phyloP scores from a whole-genome alignment of 2,888 invertebrate genomes.

The Ditula angustiorana region DNA sequence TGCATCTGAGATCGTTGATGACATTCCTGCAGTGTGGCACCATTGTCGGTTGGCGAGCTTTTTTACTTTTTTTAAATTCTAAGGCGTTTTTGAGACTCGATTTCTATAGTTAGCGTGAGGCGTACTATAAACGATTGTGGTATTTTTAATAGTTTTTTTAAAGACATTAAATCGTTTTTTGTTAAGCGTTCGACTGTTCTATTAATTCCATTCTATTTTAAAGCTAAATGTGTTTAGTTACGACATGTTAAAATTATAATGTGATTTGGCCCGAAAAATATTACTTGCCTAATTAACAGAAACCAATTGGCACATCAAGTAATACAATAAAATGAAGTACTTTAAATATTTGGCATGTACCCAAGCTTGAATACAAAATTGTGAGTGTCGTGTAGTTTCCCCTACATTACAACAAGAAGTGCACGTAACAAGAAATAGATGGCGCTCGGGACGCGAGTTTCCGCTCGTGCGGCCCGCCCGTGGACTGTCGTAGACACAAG shows the following conservation, averaged over 20 bases:
- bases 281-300: slow-evolving; percentile 32
- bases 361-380: slow-evolving; percentile 80
- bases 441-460: slow-evolving; percentile 76
- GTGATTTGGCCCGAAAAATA: slow-evolving; percentile 15
- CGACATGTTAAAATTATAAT: not conserved
- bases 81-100: slow-evolving; percentile 11
- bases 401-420: slow-evolving; percentile 74
- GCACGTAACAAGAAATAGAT: slow-evolving; percentile 76
- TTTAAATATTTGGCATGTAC: slow-evolving; percentile 73
- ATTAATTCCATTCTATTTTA: not conserved
- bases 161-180: slow-evolving; percentile 9
- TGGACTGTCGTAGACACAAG: slow-evolving; percentile 25
- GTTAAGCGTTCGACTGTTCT: not conserved
- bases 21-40: slow-evolving; percentile 45
- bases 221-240: not conserved
- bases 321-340: slow-evolving; percentile 54
- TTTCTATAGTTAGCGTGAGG: slow-evolving; percentile 6
- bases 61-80: slow-evolving; percentile 35
- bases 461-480: slow-evolving; percentile 61
- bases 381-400: slow-evolving; percentile 74
- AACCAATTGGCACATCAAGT: slow-evolving; percentile 38
- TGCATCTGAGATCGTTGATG: slow-evolving; percentile 44
- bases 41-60: slow-evolving; percentile 44
- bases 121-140: not conserved
- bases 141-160: not conserved